A percentile compares a stretch with the other conserved stretches of the same genome.
These are phyloP conservation scores for Ernsta delagoae DNA, from an alignment of 2,888 invertebrate genomes.

Conservation along the genomic window DNA sequence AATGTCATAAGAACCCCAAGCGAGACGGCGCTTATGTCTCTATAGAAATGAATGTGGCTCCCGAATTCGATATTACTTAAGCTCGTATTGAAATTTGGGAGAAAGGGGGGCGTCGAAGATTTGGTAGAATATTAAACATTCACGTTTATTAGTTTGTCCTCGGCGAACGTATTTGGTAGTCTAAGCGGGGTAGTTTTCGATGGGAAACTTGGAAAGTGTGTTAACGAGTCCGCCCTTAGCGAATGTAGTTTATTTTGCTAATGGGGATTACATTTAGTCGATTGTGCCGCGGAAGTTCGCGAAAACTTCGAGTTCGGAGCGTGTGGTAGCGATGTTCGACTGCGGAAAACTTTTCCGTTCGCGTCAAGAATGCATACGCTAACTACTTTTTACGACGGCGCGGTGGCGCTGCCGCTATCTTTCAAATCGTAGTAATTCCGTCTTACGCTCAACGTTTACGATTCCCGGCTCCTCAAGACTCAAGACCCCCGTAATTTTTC, in stretches of 20 bases:
- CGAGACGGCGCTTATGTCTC: conserved; percentile 53
- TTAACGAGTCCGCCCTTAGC: conserved; percentile 70
- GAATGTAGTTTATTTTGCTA: conserved; percentile 69
- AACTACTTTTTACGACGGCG: neutral
- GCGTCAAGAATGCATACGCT: neutral
- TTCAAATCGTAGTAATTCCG: neutral
- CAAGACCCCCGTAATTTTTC: conserved; percentile 15
- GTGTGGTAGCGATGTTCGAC: conserved; percentile 28
- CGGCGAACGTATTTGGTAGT: conserved; percentile 74
- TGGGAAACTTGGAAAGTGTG: conserved; percentile 78
- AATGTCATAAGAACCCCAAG: conserved; percentile 51
- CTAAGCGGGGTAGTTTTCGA: conserved; percentile 78
- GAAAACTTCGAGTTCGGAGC: conserved; percentile 44
- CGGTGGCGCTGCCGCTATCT: neutral
- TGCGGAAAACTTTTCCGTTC: conserved; percentile 28
- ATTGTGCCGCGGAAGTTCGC: conserved; percentile 55
- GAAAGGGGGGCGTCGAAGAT: conserved; percentile 65
- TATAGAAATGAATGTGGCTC: conserved; percentile 54
- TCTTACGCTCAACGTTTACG: neutral
- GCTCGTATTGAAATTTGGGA: conserved; percentile 75
- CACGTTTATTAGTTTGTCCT: conserved; percentile 84
- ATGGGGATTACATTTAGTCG: conserved; percentile 69
- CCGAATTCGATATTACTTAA: conserved; percentile 72
- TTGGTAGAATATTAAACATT: conserved; percentile 82
- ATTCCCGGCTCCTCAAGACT: neutral